Base-by-base conservation (phyloP, 2,113 vertebrate genomes). In the Arizona elegans region DNA sequence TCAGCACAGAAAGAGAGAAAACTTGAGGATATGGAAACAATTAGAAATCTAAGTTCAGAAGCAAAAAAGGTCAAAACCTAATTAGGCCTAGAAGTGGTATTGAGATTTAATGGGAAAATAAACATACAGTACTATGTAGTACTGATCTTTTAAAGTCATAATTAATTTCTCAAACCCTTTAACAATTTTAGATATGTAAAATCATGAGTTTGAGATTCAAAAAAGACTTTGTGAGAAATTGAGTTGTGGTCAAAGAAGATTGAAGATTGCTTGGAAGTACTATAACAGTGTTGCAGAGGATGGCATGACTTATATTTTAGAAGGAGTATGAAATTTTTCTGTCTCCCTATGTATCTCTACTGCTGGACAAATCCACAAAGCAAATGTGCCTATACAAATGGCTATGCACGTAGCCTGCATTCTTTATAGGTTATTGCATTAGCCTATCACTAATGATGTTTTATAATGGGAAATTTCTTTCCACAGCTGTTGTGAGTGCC, bases 111-210 rank as follows among this genome's bases (percentile, higher is more conserved):
- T 54, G 90, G 8, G 75, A 29, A 93, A 91, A 88, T 9, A 17
- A 8, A 33, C 53, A 11, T 23, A 8, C 9, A 2, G 59, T 29
- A 62, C 24, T 29, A 62, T 26, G 90, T 75, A 88, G 24, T 50
- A 38, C 0, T 5, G 1, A 3, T 93, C 53, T 58, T 93, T 93
- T 65, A 52, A 38, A 11, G 85, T 91, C 56, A 0, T 87, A 17
- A 43, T 0, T 0, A 17, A 62, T 94, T 93, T 92, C 93, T 33
- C 47, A 94, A 92, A 94, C 92, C 90, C 93, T 62, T 87, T 92
- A 87, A 87, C 9, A 89, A 93, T 10, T 81, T 92, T 90, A 89
- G 15, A 55, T 91, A 88, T 92, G 92, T 93, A 55, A 47, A 93
- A 91, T 2, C 92, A 93, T 85, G 65, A 92, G 91, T 90, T 89